Conservation (phyloP, 2,797 vertebrate genomes). For the Alca torda region DNA sequence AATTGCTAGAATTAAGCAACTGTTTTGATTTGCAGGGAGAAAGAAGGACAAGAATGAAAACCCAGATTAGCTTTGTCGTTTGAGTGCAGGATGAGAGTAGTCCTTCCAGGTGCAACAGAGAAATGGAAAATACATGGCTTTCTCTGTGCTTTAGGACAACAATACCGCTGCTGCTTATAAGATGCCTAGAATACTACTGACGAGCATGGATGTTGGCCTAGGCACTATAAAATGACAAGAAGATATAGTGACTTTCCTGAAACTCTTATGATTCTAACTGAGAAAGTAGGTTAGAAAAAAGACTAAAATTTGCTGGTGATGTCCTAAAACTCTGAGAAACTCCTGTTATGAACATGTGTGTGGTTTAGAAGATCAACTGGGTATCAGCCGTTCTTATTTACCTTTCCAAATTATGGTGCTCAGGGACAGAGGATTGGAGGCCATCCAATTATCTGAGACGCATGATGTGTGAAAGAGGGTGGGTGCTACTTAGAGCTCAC, state of each 20-base stretch:
- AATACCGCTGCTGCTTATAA: neutral
- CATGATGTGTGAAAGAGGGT: neutral
- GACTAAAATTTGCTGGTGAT: neutral
- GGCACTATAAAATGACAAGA: neutral
- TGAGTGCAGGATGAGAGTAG: neutral
- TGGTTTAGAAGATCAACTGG: neutral
- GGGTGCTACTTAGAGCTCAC: neutral
- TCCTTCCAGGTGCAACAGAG: neutral
- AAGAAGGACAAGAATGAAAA: neutral
- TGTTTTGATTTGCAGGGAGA: neutral
- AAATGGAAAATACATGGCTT: neutral
- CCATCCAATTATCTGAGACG: neutral
- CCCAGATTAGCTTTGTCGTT: neutral
- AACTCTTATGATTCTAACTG: neutral
- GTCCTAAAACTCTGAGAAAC: neutral
- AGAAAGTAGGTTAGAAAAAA: neutral
- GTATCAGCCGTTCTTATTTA: neutral
- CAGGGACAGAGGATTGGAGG: neutral
- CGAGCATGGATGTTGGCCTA: neutral
- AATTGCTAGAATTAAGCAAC: neutral
- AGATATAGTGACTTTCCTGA: neutral
- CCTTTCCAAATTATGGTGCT: neutral
- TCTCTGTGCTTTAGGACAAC: neutral
- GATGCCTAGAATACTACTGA: neutral
- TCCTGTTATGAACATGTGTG: neutral